Evolutionary conservation across 2,888 invertebrate species (phyloP), one percentile per base, ranked within the genome.

Genomic region (Sarcophaga variegata): DNA sequence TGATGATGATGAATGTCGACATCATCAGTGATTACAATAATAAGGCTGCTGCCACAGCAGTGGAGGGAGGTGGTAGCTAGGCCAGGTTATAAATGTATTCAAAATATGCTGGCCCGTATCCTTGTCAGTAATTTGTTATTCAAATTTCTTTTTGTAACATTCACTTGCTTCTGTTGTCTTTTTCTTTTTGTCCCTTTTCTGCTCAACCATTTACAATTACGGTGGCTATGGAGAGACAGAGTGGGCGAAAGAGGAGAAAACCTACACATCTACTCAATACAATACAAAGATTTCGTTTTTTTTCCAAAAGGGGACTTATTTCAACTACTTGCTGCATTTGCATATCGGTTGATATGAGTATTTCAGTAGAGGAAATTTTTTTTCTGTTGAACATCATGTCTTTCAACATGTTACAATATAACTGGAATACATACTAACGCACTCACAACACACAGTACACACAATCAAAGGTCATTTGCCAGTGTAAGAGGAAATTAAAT

Each of bases 81-180:
- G 17, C 2, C 14, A 22, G 70, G 20, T 54, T 10, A 47, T 47
- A 64, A n/a, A 20, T 4, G 4, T 54, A 54, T 54, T 54, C 17
- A 12, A 54, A 54, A 54, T 54, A 12, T 54, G 17, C 54, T 54
- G 17, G 54, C 54, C 47, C 66, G 76, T 76, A 76, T 76, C 71
- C 80, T 77, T 76, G 71, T 27, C 69, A 71, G 49, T 71, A 76
- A 85, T 81, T 85, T 85, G 84, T 84, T 76, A 80, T 80, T 84
- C 75, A 80, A 84, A 84, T 84, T 80, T 83, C 37, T 45, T 74
- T 74, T 74, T 70, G 75, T 79, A 67, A n/a, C 63, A 60, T 81
- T 79, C 37, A 54, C 54, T 14, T 54, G 14, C 5, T 54, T 17
- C 54, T 54, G 54, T 54, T 37, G 37, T 10, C 37, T 37, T 37